These are phyloP conservation scores for Frankliniella intonsa DNA, from an alignment of 2,888 invertebrate genomes.

Conservation along the genomic window DNA sequence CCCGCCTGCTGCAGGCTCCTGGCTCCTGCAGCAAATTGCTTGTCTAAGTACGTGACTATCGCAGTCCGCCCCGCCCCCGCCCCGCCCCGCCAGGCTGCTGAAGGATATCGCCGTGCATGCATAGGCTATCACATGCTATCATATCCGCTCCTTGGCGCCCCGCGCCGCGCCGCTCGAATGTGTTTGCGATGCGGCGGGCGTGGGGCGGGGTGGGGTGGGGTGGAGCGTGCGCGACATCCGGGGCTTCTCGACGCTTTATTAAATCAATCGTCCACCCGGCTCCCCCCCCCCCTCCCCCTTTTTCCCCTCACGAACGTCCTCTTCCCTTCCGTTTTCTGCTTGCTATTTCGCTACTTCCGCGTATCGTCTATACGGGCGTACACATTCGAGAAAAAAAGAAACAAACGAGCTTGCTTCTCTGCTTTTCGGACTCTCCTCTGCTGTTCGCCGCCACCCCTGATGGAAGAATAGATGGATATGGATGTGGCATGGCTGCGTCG, in stretches of 20 bases:
- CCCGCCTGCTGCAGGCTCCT: not conserved
- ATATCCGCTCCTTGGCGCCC: not conserved
- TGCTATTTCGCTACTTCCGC: too few relatives aligned
- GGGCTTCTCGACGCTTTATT: not conserved
- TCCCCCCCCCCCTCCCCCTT: not conserved
- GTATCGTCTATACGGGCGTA: too few relatives aligned
- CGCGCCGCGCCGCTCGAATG: not conserved
- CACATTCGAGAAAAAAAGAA: too few relatives aligned
- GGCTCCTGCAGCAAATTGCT: conserved; percentile 2
- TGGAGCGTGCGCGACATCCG: not conserved
- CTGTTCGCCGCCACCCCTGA: too few relatives aligned
- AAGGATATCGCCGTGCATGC: not conserved
- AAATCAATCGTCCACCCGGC: not conserved
- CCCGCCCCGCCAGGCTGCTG: not conserved
- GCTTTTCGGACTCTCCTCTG: too few relatives aligned
- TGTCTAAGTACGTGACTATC: conserved; percentile 20
- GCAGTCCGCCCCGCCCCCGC: not conserved
- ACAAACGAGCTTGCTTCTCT: too few relatives aligned
- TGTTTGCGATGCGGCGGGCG: not conserved
- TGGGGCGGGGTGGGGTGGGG: not conserved
- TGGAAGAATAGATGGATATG: too few relatives aligned
- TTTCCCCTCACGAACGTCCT: not conserved
- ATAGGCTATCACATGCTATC: conserved; percentile 13
- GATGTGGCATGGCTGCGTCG: too few relatives aligned
- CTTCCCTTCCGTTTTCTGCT: not conserved